Percentiles rank a stretch among this genome's conserved stretches.
These are phyloP conservation scores for Mimumesa dahlbomi DNA, from an alignment of 2,888 invertebrate genomes.

Conservation along the genomic window DNA sequence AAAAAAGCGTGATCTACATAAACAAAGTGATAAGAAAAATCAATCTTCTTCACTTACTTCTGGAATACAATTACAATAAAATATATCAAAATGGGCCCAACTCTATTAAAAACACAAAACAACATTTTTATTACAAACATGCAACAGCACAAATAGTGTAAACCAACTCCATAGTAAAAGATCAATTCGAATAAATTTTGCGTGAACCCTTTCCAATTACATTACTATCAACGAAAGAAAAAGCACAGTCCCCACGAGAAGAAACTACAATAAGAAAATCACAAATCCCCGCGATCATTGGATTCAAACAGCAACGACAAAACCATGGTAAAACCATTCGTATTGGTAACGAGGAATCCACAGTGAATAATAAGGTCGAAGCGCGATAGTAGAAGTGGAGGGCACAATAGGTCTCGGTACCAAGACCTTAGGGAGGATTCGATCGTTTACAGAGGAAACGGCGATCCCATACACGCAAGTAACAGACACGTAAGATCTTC, in stretches of 20 bases:
- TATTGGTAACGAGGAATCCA: neutral
- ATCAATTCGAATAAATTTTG: neutral
- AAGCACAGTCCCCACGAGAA: too few relatives aligned
- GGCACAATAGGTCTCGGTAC: conserved; percentile 19
- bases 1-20: too few relatives aligned
- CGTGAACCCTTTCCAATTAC: neutral
- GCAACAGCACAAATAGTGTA: neutral
- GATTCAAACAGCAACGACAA: neutral
- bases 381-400: conserved; percentile 6
- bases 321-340: too few relatives aligned
- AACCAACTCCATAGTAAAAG: neutral
- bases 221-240: neutral
- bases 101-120: neutral
- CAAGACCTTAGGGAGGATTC: conserved; percentile 14
- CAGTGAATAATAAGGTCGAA: conserved; percentile 17
- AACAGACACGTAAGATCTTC: conserved; percentile 38
- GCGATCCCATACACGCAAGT: conserved; percentile 31
- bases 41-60: too few relatives aligned
- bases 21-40: too few relatives aligned
- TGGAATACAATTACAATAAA: too few relatives aligned
- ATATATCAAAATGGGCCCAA: neutral
- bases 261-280: too few relatives aligned
- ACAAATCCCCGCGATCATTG: too few relatives aligned
- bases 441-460: conserved; percentile 33
- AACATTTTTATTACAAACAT: neutral